Percentiles rank a stretch among this genome's conserved stretches.
phyloP scores from a whole-genome alignment of 2,888 invertebrate genomes.

The Drosophila aldrichi region DNA sequence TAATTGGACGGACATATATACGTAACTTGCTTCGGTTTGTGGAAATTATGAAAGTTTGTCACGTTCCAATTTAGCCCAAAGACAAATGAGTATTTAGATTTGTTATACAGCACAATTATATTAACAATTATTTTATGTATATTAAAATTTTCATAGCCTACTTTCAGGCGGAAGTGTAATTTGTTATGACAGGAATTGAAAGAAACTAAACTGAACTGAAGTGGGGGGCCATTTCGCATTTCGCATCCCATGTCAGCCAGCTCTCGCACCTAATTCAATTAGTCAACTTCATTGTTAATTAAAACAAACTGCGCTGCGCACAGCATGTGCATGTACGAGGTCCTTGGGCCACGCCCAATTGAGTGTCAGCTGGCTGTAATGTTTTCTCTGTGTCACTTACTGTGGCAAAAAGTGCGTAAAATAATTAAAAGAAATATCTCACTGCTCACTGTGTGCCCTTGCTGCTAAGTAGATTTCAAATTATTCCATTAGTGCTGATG shows the following conservation, averaged over 20 bases:
- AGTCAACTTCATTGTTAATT: slow-evolving; percentile 65
- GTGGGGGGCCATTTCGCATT: slow-evolving; percentile 13
- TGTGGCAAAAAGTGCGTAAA: slow-evolving; percentile 65
- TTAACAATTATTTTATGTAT: background rate
- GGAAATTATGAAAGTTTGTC: slow-evolving; percentile 70
- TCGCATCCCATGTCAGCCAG: slow-evolving; percentile 13
- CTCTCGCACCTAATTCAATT: slow-evolving; percentile 63
- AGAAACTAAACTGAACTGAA: background rate
- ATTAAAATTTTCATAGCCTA: slow-evolving; percentile 40
- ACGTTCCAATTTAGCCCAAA: slow-evolving; percentile 57
- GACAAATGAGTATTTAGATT: background rate
- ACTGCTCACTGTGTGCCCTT: slow-evolving; percentile 34
- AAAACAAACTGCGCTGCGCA: slow-evolving; percentile 36
- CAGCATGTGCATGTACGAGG: slow-evolving; percentile 35
- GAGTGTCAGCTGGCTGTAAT: slow-evolving; percentile 41
- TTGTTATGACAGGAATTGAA: slow-evolving; percentile 18
- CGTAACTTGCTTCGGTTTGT: slow-evolving; percentile 4
- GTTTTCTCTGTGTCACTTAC: slow-evolving; percentile 36
- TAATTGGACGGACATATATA: slow-evolving; percentile 35
- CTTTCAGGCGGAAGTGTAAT: slow-evolving; percentile 18
- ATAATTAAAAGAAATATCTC: slow-evolving; percentile 77
- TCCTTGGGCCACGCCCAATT: slow-evolving; percentile 48
- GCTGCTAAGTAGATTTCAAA: slow-evolving; percentile 78
- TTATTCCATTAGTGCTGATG: slow-evolving; percentile 80
- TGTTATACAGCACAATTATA: background rate